Percentiles rank a stretch among this genome's conserved stretches.
These are phyloP conservation scores for Neomonachus schauinslandi DNA, from an alignment of 2,113 vertebrate species.

Conservation along the genomic window DNA sequence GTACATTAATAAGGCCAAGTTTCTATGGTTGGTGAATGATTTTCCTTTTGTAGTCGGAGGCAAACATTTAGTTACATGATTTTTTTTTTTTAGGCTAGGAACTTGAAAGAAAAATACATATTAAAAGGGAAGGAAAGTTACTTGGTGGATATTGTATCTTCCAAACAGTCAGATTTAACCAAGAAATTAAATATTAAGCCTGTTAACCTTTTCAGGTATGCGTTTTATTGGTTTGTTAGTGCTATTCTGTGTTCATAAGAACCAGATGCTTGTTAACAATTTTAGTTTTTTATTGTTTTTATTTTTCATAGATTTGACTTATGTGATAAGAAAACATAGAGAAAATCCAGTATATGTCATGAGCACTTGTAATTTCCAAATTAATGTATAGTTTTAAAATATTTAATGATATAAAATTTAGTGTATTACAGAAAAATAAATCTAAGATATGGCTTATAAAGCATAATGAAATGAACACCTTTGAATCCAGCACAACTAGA, in stretches of 20 bases:
- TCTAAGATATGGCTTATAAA: background rate
- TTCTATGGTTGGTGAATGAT: background rate
- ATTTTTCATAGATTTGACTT: conserved; percentile 53
- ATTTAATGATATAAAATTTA: conserved; percentile 11
- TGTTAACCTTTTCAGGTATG: conserved; percentile 71
- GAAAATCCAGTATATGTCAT: background rate
- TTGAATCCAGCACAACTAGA: background rate
- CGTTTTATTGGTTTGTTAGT: conserved; percentile 55
- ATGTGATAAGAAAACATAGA: background rate
- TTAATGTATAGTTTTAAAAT: conserved; percentile 46
- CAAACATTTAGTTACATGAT: conserved; percentile 40
- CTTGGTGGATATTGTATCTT: conserved; percentile 48
- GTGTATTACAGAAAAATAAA: background rate
- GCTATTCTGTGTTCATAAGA: conserved; percentile 43
- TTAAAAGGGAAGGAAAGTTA: conserved; percentile 65
- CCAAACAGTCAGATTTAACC: conserved; percentile 46
- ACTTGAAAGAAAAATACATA: conserved; percentile 63
- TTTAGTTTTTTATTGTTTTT: conserved; percentile 45
- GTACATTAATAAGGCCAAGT: conserved; percentile 9
- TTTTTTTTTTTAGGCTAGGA: conserved; percentile 51
- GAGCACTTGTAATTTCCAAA: conserved; percentile 23
- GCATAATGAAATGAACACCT: background rate
- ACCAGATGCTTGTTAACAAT: conserved; percentile 50
- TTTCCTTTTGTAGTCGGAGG: conserved; percentile 52
- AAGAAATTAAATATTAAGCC: conserved; percentile 63